Percentiles rank a stretch among this genome's conserved stretches.
phyloP scores from a whole-genome alignment of 2,888 invertebrate genomes.

The Amiota mariae region DNA sequence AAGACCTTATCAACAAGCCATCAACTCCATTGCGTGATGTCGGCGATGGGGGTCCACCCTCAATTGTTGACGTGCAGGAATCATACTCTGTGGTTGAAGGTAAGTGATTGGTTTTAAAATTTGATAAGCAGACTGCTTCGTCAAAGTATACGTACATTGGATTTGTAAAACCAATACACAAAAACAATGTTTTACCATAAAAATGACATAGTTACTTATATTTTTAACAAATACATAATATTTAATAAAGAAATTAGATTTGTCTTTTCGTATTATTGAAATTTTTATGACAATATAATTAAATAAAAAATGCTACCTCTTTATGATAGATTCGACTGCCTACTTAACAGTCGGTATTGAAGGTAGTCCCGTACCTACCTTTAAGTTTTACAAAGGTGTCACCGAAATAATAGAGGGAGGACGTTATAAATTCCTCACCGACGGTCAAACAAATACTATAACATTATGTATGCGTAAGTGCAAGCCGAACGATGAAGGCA shows the following conservation, averaged over 20 bases:
- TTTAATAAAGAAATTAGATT: too few species aligned
- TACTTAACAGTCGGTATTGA: slow-evolving; percentile 94
- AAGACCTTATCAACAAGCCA: slow-evolving; percentile 91
- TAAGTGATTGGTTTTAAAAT: slow-evolving; percentile 68
- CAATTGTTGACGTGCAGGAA: slow-evolving; percentile 93
- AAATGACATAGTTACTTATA: too few species aligned
- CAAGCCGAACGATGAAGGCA: slow-evolving; percentile 97
- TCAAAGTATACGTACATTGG: too few species aligned
- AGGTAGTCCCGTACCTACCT: slow-evolving; percentile 94
- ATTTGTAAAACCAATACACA: too few species aligned
- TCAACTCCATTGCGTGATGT: slow-evolving; percentile 89
- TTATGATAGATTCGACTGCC: slow-evolving; percentile 85
- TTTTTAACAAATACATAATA: too few species aligned
- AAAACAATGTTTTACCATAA: too few species aligned
- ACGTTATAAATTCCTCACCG: slow-evolving; percentile 94
- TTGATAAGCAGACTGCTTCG: too few species aligned
- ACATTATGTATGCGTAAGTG: slow-evolving; percentile 96
- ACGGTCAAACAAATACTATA: slow-evolving; percentile 92
- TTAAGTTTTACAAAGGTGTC: slow-evolving; percentile 96
- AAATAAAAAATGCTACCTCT: too few species aligned
- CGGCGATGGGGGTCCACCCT: slow-evolving; percentile 88
- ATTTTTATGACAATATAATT: too few species aligned
- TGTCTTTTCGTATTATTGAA: too few species aligned
- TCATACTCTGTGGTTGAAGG: slow-evolving; percentile 98
- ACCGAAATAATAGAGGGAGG: slow-evolving; percentile 96